Conservation (phyloP, 92 coral and sea anemone species). For the Epizoanthus stellaris region DNA sequence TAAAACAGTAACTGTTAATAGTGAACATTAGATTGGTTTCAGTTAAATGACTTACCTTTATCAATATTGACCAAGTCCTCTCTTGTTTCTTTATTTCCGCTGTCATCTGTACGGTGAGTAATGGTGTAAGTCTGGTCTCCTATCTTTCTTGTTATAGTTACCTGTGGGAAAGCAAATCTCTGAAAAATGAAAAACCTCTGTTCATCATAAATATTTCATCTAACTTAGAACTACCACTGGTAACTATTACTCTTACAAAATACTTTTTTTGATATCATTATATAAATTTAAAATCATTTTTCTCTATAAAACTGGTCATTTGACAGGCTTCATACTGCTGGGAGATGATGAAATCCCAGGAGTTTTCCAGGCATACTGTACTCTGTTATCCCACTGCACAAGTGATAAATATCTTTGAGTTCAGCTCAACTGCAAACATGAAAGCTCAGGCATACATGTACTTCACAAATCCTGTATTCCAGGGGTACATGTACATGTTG, state of each 20-base stretch:
- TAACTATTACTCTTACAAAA: background rate
- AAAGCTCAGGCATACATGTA: no score
- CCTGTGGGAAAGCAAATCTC: conserved; percentile 44
- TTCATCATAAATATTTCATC: background rate
- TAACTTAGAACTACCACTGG: background rate
- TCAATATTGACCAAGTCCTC: conserved; percentile 73
- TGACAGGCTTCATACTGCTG: no score
- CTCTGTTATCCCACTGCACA: no score
- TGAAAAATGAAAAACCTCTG: background rate
- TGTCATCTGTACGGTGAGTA: conserved; percentile 64
- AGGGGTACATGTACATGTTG: no score
- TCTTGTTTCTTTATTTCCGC: conserved; percentile 79
- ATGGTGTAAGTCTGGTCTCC: conserved; percentile 81
- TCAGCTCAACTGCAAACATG: no score
- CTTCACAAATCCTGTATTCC: no score
- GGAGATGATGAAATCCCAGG: no score
- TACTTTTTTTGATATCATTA: no score
- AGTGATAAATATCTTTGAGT: no score
- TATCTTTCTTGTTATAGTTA: conserved; percentile 75
- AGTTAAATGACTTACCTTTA: conserved; percentile 50
- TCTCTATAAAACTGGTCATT: no score
- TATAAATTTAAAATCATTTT: no score
- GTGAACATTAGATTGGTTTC: background rate
- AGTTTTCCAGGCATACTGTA: no score
- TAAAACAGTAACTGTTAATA: background rate